Percentiles rank a stretch among this genome's conserved stretches.
These are phyloP conservation scores for Ormyrus pomaceus DNA, from an alignment of 2,888 invertebrate genomes.

Conservation along the genomic window DNA sequence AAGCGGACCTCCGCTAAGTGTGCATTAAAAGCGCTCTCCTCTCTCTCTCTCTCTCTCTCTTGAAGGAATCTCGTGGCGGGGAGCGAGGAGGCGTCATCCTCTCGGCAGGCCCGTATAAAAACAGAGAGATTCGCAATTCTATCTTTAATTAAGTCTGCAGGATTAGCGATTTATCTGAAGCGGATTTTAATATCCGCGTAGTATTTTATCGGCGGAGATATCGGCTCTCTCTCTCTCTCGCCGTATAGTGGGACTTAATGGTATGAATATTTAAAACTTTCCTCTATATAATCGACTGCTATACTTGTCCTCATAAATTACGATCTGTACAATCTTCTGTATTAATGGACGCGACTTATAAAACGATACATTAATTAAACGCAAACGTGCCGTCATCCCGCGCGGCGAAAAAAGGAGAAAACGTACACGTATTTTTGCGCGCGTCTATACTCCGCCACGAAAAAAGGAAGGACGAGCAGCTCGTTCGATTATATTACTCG, in stretches of 20 bases:
- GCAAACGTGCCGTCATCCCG: conserved; percentile 28
- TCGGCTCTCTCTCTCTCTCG: background rate
- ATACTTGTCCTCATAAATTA: conserved; percentile 48
- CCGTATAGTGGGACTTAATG: conserved; percentile 20
- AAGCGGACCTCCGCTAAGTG: no score
- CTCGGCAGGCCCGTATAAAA: background rate
- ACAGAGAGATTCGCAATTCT: conserved; percentile 21
- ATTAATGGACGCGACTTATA: conserved; percentile 50
- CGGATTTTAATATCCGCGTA: conserved; percentile 42
- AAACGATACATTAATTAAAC: conserved; percentile 51
- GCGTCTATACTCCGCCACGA: background rate
- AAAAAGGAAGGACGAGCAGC: background rate
- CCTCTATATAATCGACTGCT: conserved; percentile 40
- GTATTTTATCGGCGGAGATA: conserved; percentile 37
- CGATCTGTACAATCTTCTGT: conserved; percentile 47
- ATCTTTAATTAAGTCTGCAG: conserved; percentile 35
- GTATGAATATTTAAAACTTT: conserved; percentile 51
- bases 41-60: no score
- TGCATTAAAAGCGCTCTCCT: no score
- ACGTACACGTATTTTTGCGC: background rate
- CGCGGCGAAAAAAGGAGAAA: conserved; percentile 28
- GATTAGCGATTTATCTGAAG: conserved; percentile 43
- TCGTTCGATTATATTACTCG: conserved; percentile 34
- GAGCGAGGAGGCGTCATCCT: conserved; percentile 4
- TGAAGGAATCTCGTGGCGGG: no score